Conservation (phyloP, 2,113 vertebrate genomes). For the Probosciger aterrimus region DNA sequence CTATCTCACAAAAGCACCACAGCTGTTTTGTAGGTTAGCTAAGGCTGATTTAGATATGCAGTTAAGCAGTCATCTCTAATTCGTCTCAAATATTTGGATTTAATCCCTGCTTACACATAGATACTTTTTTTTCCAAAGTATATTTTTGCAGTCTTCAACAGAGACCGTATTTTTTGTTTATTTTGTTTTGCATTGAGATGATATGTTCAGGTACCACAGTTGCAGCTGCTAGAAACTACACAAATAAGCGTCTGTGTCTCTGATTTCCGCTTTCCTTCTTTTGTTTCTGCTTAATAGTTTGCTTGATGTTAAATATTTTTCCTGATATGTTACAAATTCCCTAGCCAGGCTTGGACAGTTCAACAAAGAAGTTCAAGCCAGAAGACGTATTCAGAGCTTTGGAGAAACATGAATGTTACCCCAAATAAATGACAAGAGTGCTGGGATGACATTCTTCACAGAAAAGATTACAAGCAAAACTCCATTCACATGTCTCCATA, state of each 20-base stretch:
- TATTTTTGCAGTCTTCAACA: background rate
- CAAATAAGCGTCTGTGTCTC: background rate
- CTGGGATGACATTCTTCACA: background rate
- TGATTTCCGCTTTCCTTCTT: background rate
- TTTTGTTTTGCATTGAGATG: background rate
- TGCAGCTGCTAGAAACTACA: background rate
- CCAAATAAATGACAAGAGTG: background rate
- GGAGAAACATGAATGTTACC: background rate
- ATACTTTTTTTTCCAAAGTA: background rate
- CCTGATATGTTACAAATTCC: background rate
- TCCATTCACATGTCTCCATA: background rate
- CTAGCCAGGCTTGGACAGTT: background rate
- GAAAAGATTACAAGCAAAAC: background rate
- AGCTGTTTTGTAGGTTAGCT: slow-evolving; percentile 22
- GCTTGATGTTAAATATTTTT: background rate
- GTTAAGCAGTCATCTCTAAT: slow-evolving; percentile 36
- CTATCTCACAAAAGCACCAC: background rate
- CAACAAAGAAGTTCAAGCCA: background rate
- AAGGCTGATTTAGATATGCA: slow-evolving; percentile 10
- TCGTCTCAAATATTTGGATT: slow-evolving; percentile 9
- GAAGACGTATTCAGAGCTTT: background rate
- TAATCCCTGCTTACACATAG: background rate
- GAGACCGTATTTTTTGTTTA: background rate
- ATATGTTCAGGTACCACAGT: background rate
- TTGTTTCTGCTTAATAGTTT: background rate